Base-by-base conservation (phyloP, 2,888 invertebrate species). In the Eilema sororculum region DNA sequence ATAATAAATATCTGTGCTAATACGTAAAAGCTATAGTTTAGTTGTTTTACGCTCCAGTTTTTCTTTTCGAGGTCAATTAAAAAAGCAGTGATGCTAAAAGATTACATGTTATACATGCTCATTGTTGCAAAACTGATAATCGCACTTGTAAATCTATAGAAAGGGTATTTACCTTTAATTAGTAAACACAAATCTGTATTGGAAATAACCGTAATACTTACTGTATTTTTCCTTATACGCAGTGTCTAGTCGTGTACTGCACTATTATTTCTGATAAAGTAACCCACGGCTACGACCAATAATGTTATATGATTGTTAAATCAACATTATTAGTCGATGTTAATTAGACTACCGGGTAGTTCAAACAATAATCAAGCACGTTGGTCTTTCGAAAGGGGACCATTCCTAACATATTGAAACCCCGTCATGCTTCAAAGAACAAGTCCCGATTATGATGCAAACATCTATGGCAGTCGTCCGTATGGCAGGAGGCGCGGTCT, bases 61-160 rank as follows among this genome's bases (percentile, higher is more conserved):
- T 28, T 59, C 9, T 3, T 69, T 72, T 70, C 57, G 67, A 73
- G 71, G 72, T 69, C 59, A 78, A 41, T 65, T 24, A 65, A 37
- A 37, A 6, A 30, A 68, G 71, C 56, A 62, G 28, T 52, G 62
- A 59, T 66, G n/a, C 28, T 33, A 30, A 63, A 60, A 72, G 76
- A 80, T 80, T 65, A 66, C 68, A 62, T 30, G 68, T 10, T 67
- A 65, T 62, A 61, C 64, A 68, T 76, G 69, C 13, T 71, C 60
- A 69, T 56, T 58, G 46, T 71, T 60, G 69, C 69, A 52, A 65
- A 69, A 72, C 72, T 52, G 64, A 64, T 69, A 56, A 57, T 57
- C 30, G 57, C 5, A 59, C 28, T 46, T 37, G 30, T 20, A 59
- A 46, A 64, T 24, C 66, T 41, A 56, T 59, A 0, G 0, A 67